These are phyloP conservation scores for Scaptomyza parva DNA, from an alignment of 2,888 invertebrate genomes.

Conservation along the genomic window DNA sequence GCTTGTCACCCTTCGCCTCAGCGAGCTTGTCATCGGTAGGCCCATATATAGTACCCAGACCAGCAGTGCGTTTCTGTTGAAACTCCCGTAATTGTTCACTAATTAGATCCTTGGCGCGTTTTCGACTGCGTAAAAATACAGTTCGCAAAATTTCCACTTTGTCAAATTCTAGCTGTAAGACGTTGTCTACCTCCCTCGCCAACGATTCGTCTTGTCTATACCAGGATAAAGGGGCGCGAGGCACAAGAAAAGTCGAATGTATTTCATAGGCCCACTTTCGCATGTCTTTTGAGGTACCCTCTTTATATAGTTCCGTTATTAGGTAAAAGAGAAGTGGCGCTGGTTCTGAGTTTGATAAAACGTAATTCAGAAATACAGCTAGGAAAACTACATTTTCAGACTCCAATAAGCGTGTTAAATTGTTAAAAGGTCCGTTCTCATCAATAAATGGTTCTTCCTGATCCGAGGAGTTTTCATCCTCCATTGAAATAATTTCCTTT, in stretches of 20 bases:
- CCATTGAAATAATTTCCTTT: slow-evolving; percentile 96
- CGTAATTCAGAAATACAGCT: slow-evolving; percentile 97
- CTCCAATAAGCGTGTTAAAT: slow-evolving; percentile 91
- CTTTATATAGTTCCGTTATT: slow-evolving; percentile 95
- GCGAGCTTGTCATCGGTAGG: slow-evolving; percentile 92
- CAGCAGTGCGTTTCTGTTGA: slow-evolving; percentile 94
- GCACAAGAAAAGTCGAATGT: slow-evolving; percentile 97
- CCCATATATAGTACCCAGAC: slow-evolving; percentile 95
- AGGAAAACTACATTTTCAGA: slow-evolving; percentile 92
- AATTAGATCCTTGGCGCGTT: slow-evolving; percentile 86
- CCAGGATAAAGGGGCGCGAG: slow-evolving; percentile 88
- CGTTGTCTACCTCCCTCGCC: slow-evolving; percentile 95
- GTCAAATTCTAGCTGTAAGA: slow-evolving; percentile 92
- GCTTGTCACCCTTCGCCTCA: slow-evolving; percentile 92
- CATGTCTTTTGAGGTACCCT: slow-evolving; percentile 94
- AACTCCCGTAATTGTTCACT: slow-evolving; percentile 85
- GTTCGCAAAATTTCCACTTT: slow-evolving; percentile 95
- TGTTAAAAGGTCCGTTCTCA: slow-evolving; percentile 95
- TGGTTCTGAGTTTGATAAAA: slow-evolving; percentile 93
- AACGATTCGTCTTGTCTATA: slow-evolving; percentile 89
- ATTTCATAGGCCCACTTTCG: slow-evolving; percentile 99
- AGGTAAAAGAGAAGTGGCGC: slow-evolving; percentile 90
- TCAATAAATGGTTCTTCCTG: slow-evolving; percentile 92
- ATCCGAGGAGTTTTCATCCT: slow-evolving; percentile 96
- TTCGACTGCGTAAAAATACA: slow-evolving; percentile 95